Percentiles rank a stretch among this genome's conserved stretches.
Evolutionary conservation across 2,797 vertebrate genomes (phyloP).

Genomic region (Jordanella pulchra): DNA sequence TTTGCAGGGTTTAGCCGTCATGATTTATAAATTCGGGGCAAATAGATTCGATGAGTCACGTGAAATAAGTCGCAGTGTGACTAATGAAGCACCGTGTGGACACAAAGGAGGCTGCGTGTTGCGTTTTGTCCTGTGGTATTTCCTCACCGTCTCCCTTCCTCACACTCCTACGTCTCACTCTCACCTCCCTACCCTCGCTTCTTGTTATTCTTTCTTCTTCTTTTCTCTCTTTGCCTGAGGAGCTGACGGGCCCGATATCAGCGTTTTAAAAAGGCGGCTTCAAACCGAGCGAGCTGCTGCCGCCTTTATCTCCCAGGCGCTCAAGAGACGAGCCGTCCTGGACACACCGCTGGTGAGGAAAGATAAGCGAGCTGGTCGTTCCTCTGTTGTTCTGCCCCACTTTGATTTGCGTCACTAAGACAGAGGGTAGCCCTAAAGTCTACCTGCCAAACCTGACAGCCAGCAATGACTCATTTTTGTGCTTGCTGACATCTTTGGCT

Average conservation of each 20-base stretch:
- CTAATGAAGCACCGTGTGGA: constrained; percentile 24
- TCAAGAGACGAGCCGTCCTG: constrained; percentile 28
- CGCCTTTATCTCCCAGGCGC: constrained; percentile 34
- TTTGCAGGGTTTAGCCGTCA: constrained; percentile 21
- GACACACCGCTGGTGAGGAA: constrained; percentile 35
- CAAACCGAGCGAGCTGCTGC: constrained; percentile 31
- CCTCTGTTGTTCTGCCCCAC: constrained; percentile 14
- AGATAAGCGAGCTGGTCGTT: constrained; percentile 29
- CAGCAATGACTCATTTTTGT: constrained; percentile 46
- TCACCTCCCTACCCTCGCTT: neutral
- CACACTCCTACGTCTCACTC: neutral
- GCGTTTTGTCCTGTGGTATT: constrained; percentile 9
- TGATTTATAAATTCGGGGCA: constrained; percentile 23
- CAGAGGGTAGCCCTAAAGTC: constrained; percentile 47
- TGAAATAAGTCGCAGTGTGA: constrained; percentile 15
- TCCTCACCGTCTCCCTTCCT: neutral
- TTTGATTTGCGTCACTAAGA: constrained; percentile 44
- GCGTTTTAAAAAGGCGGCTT: constrained; percentile 41
- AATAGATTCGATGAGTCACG: constrained; percentile 33
- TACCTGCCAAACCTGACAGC: constrained; percentile 45
- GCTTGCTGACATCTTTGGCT: constrained; percentile 28
- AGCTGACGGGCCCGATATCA: constrained; percentile 17
- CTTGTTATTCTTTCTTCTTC: constrained; percentile 5
- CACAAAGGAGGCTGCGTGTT: constrained; percentile 13
- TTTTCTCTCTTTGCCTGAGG: constrained; percentile 17